Conservation (phyloP, 2,888 invertebrate species). For the Julus scandinavius region DNA sequence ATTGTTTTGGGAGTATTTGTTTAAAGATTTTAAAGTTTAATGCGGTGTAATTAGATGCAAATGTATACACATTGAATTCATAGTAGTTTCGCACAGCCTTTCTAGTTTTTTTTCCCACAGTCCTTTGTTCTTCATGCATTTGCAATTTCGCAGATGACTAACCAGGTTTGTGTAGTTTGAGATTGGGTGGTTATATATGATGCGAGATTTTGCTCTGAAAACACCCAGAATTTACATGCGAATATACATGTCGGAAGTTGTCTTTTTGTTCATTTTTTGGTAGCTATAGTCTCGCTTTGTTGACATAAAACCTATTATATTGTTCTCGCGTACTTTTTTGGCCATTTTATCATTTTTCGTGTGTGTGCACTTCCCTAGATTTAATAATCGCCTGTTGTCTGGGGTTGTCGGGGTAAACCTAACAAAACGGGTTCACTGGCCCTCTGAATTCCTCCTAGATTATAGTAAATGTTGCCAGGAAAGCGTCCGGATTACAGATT, state of each 20-base stretch:
- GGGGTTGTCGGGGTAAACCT: not conserved
- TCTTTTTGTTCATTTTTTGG: not conserved
- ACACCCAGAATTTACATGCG: constrained; percentile 5
- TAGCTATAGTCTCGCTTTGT: not conserved
- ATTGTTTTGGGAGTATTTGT: not conserved
- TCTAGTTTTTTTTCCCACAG: not conserved
- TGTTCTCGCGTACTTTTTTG: not conserved
- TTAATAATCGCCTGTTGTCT: constrained; percentile 21
- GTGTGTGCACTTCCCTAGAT: constrained; percentile 22
- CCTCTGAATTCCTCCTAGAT: not conserved
- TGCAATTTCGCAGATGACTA: not conserved
- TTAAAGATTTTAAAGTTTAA: not conserved
- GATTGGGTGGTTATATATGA: not conserved
- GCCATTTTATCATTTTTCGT: not conserved
- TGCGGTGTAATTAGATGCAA: not conserved
- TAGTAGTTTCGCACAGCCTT: not conserved
- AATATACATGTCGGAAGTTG: constrained; percentile 5
- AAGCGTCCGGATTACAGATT: not conserved
- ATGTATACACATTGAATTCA: not conserved
- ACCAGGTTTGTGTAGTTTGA: not conserved
- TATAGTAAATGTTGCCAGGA: not conserved
- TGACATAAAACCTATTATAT: not conserved
- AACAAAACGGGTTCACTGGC: constrained; percentile 45
- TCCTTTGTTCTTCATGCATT: not conserved
- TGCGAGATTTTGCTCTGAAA: not conserved